These are phyloP conservation scores for Axis porcinus DNA, from an alignment of 2,113 vertebrate genomes.

Conservation along the genomic window DNA sequence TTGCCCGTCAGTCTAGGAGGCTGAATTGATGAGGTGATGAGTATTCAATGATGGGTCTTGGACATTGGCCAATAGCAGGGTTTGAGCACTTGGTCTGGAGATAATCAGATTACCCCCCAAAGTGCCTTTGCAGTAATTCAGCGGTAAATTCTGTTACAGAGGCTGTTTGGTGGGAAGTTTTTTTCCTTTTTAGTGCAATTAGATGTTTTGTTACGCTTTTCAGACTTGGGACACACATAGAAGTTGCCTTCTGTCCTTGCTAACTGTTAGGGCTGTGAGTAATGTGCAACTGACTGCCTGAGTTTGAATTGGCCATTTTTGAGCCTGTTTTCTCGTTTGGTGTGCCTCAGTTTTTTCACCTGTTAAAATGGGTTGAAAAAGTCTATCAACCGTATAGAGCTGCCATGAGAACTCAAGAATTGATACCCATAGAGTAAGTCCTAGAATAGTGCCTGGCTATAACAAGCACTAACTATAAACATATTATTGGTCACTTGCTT, in stretches of 20 bases:
- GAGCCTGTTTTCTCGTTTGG: background rate
- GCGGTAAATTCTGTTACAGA: slow-evolving; percentile 76
- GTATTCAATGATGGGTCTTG: slow-evolving; percentile 88
- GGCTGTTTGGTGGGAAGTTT: slow-evolving; percentile 76
- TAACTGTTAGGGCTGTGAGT: background rate
- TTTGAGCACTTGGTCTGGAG: slow-evolving; percentile 81
- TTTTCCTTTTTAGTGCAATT: slow-evolving; percentile 66
- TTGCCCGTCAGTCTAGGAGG: slow-evolving; percentile 84
- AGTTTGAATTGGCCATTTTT: background rate
- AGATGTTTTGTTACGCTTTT: slow-evolving; percentile 57
- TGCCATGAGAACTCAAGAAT: background rate
- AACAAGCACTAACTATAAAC: background rate
- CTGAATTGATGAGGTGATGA: slow-evolving; percentile 92
- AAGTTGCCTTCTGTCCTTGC: background rate
- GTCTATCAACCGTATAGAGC: background rate
- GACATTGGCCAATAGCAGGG: slow-evolving; percentile 89
- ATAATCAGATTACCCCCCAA: slow-evolving; percentile 80
- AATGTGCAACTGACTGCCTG: background rate
- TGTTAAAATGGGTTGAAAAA: slow-evolving; percentile 10
- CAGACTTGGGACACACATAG: slow-evolving; percentile 51
- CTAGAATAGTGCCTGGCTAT: background rate
- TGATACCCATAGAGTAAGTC: background rate
- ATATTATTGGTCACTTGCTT: background rate
- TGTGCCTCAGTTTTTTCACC: background rate
- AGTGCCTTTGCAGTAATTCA: slow-evolving; percentile 72